These are phyloP conservation scores for Zalophus californianus DNA, from an alignment of 2,797 vertebrate species.

Conservation along the genomic window DNA sequence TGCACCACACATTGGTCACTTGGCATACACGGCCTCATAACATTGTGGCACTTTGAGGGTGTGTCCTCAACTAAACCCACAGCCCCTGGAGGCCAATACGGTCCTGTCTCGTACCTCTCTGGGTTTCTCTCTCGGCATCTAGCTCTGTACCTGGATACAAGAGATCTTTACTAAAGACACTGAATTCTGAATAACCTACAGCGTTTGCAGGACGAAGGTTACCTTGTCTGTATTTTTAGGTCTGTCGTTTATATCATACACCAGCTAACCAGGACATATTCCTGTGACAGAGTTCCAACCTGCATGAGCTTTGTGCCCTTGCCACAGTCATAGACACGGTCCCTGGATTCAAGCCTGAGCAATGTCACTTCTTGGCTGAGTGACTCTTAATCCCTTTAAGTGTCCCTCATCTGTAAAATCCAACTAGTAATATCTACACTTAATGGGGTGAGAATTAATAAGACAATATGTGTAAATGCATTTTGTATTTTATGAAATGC, in stretches of 20 bases:
- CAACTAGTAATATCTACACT: not conserved
- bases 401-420: not conserved
- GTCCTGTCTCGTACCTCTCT: not conserved
- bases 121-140: not conserved
- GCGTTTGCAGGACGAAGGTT: not conserved
- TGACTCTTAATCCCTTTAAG: not conserved
- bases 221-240: not conserved
- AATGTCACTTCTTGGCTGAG: not conserved
- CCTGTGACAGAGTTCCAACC: not conserved
- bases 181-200: not conserved
- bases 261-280: not conserved
- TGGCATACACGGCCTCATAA: fast-evolving
- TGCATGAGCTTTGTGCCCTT: not conserved
- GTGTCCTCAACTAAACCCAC: not conserved
- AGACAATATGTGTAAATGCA: not conserved
- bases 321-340: not conserved
- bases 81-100: not conserved
- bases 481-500: not conserved
- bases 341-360: not conserved
- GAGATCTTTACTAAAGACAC: not conserved
- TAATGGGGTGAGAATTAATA: not conserved
- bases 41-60: not conserved
- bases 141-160: not conserved
- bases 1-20: not conserved
- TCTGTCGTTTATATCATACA: not conserved